Evolutionary conservation across 2,113 vertebrate species (phyloP), one percentile per base, ranked within the genome.

Genomic region (Aptenodytes forsteri): DNA sequence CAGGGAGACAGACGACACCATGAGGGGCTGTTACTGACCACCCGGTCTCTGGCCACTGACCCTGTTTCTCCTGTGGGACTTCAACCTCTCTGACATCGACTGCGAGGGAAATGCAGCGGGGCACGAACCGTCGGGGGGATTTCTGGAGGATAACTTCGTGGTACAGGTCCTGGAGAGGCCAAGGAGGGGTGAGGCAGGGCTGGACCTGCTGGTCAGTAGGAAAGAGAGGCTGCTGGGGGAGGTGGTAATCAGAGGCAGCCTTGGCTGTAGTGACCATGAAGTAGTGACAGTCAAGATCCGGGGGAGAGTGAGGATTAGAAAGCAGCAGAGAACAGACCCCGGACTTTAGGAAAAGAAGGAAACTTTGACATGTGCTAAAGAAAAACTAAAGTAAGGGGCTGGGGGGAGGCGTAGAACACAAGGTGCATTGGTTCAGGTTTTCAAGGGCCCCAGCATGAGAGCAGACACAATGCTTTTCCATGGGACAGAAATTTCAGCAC

Each of bases 91-190:
- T 47, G 34, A 29, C 7, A 22, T 11, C 2, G 1, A 0, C 7
- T 89, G 25, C 3, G 29, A n/a, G 22, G 26, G 7, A 91, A 81
- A 52, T 18, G 10, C 7, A 17, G 29, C 11, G n/a, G 13, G 11
- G 2, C 9, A 61, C 0, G 4, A 81, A n/a, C 2, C 5, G 4
- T 7, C 0, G 2, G 3, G 40, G 7, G 3, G 9, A 22, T 10
- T 91, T 76, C 38, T 70, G 27, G 8, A 80, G 25, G 3, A 10
- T 55, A 50, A 55, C 4, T 44, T 42, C 3, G 1, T 50, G 20
- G 10, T 46, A 38, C 30, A 42, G 6, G 8, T 44, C 16, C 47
- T 75, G 32, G 56, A 54, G 7, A 7, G 27, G 5, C 7, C 17
- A 46, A 29, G 17, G 5, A 77, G 6, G 52, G 19, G 30, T 4